Evolutionary conservation across 2,113 vertebrate genomes (phyloP), one percentile per base, ranked within the genome.

Genomic region (Argyrosomus japonicus): DNA sequence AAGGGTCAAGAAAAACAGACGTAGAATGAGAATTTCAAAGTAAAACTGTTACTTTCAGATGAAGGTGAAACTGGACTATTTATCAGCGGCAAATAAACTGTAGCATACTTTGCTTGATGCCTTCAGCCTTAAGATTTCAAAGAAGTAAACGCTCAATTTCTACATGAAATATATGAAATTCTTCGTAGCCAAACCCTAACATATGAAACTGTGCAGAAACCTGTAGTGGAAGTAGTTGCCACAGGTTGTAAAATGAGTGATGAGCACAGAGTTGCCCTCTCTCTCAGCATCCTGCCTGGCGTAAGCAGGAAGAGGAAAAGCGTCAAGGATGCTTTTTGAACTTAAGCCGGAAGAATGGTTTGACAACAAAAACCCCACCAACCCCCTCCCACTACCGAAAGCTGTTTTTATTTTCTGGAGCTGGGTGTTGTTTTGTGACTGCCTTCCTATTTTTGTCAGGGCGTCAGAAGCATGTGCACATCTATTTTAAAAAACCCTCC

Each of bases 241-340:
- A 12, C 65, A 29, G 27, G 21, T 68, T 58, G 47, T 73, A 40
- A 69, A 83, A 17, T 71, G 64, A 75, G 25, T 71, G 84, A 86
- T 74, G 74, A 70, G 69, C 13, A 25, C 62, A 12, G 11, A 50
- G 72, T 36, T 21, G 36, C 25, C 19, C 45, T 51, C 74, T 60
- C 45, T 61, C 51, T 80, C 75, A 65, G 89, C 84, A 83, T 91
- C 89, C 88, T 91, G 87, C 61, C 81, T 32, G 2, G 45, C 6
- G 21, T 3, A 25, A 68, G 68, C 89, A 91, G 91, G 88, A 88
- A 85, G 73, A 85, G 86, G 91, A 92, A 91, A 74, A 75, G 79
- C 63, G 25, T 87, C 87, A 86, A 29, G 80, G 89, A 89, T 87
- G 84, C 69, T 65, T 83, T 86, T 80, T 81, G 60, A 84, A 79